A percentile compares a stretch with the other conserved stretches of the same genome.
These are phyloP conservation scores for Aphidius colemani DNA, from an alignment of 2,888 invertebrate genomes.

Conservation along the genomic window DNA sequence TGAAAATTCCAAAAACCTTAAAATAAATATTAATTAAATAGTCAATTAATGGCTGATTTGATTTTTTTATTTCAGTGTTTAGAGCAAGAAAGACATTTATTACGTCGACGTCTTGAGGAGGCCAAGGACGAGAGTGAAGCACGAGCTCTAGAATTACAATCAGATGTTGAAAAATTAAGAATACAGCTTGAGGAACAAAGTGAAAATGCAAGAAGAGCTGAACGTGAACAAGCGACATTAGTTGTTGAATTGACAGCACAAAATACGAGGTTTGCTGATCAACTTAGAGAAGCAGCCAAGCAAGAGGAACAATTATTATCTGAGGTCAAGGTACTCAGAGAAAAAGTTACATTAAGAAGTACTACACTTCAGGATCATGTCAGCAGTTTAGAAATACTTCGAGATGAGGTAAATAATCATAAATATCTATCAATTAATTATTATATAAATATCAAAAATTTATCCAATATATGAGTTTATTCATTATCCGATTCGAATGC, in stretches of 20 bases:
- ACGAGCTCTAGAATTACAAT: constrained; percentile 83
- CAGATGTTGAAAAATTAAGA: constrained; percentile 81
- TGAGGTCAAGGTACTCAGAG: constrained; percentile 81
- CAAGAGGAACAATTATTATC: constrained; percentile 79
- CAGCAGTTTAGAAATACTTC: constrained; percentile 83
- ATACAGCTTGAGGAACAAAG: constrained; percentile 70
- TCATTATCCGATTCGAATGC: neutral
- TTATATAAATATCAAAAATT: neutral
- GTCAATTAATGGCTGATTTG: constrained; percentile 8
- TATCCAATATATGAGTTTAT: neutral
- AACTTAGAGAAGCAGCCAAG: constrained; percentile 82
- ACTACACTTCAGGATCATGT: constrained; percentile 86
- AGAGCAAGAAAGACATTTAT: constrained; percentile 90
- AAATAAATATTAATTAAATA: too few relatives aligned
- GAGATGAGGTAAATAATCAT: constrained; percentile 72
- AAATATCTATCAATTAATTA: too few relatives aligned
- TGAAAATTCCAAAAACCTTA: too few relatives aligned
- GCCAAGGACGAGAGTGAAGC: constrained; percentile 89
- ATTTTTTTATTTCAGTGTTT: constrained; percentile 70
- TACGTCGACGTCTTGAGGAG: constrained; percentile 82
- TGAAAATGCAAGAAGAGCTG: constrained; percentile 64
- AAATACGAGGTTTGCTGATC: constrained; percentile 82
- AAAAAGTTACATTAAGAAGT: constrained; percentile 81
- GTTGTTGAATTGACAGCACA: constrained; percentile 87
- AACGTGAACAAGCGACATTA: constrained; percentile 79